Conservation (phyloP, 1,140 invertebrate genomes). For the Portunus trituberculatus region DNA sequence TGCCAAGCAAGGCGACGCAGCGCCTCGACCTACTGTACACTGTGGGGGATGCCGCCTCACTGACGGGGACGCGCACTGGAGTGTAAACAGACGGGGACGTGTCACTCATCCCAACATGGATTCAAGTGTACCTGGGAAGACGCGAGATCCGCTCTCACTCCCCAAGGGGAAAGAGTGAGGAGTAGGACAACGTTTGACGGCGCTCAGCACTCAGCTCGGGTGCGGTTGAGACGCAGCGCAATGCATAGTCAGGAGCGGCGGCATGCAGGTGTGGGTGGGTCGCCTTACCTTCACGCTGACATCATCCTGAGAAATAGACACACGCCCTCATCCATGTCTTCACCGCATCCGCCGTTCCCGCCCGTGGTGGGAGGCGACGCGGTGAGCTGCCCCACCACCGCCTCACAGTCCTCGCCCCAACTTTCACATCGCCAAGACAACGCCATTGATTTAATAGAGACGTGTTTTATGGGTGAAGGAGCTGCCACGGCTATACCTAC, state of each 20-base stretch:
- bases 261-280: not conserved
- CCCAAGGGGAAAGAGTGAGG: not conserved
- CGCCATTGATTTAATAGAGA: not conserved
- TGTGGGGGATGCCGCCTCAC: not conserved
- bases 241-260: not conserved
- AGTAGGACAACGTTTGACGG: not conserved
- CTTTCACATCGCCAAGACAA: not conserved
- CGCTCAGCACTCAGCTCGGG: not conserved
- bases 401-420: not conserved
- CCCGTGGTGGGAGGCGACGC: not conserved
- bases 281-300: not conserved
- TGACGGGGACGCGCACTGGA: not conserved
- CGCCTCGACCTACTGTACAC: not conserved
- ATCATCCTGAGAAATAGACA: slow-evolving; percentile 13
- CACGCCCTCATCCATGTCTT: not conserved
- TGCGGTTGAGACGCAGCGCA: not conserved
- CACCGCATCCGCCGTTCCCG: not conserved
- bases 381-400: not conserved
- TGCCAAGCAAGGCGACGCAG: not conserved
- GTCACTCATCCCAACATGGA: not conserved
- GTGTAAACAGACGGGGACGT: not conserved
- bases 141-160: not conserved
- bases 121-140: not conserved
- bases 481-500: not conserved
- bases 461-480: not conserved